These are phyloP conservation scores for Falco punctatus DNA, from an alignment of 2,113 vertebrate genomes.

Conservation along the genomic window DNA sequence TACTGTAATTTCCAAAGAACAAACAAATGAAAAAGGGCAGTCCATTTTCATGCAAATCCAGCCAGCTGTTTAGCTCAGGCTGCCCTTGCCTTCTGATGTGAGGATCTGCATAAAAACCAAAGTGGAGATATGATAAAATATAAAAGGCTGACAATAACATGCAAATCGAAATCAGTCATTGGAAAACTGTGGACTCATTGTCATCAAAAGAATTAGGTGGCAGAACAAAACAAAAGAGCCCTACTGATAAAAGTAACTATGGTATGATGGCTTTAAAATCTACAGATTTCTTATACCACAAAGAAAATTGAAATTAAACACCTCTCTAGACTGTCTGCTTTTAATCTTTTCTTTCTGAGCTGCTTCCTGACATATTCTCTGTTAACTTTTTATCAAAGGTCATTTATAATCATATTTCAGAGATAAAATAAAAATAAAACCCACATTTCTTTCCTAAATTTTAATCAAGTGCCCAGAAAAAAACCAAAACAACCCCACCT, in stretches of 20 bases:
- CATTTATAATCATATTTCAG: slow-evolving; percentile 66
- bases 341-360: slow-evolving; percentile 63
- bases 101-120: slow-evolving; percentile 81
- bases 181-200: slow-evolving; percentile 76
- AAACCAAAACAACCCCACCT: neutral
- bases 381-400: slow-evolving; percentile 69
- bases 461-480: slow-evolving; percentile 22
- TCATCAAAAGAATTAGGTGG: slow-evolving; percentile 83
- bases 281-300: slow-evolving; percentile 44
- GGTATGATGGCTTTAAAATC: slow-evolving; percentile 64
- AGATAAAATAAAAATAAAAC: slow-evolving; percentile 57
- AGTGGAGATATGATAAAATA: slow-evolving; percentile 74
- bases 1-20: slow-evolving; percentile 80
- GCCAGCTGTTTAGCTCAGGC: slow-evolving; percentile 81
- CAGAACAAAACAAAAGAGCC: slow-evolving; percentile 78
- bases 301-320: slow-evolving; percentile 67
- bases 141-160: slow-evolving; percentile 77
- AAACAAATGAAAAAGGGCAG: slow-evolving; percentile 78
- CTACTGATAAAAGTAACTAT: slow-evolving; percentile 72
- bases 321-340: slow-evolving; percentile 67
- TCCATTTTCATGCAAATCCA: slow-evolving; percentile 82
- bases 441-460: slow-evolving; percentile 33
- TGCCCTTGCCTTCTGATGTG: slow-evolving; percentile 75
- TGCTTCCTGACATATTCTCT: slow-evolving; percentile 55
- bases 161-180: slow-evolving; percentile 76